Percentiles rank a stretch among this genome's conserved stretches.
These are phyloP conservation scores for Sebastes matsubarae DNA, from an alignment of 2,797 vertebrate species.

Conservation along the genomic window DNA sequence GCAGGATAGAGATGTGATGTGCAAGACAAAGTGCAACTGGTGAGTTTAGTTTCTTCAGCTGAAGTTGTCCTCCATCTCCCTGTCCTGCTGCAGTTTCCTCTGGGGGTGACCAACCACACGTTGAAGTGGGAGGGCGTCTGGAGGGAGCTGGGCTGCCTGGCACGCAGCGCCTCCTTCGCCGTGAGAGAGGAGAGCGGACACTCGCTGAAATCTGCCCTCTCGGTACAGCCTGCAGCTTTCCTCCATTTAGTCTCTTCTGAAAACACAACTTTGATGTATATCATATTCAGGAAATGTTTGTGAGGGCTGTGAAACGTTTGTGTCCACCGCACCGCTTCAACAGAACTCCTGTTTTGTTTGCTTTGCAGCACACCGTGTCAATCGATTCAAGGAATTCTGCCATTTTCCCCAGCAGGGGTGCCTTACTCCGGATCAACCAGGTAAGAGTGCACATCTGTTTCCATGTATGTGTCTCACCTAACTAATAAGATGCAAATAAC, in stretches of 20 bases:
- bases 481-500: not conserved
- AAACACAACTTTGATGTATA: not conserved
- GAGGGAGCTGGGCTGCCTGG: slow-evolving; percentile 94
- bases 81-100: slow-evolving; percentile 85
- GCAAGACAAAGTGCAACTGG: no score
- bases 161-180: slow-evolving; percentile 94
- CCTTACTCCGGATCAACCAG: slow-evolving; percentile 95
- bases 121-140: slow-evolving; percentile 98
- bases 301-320: not conserved
- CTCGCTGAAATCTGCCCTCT: slow-evolving; percentile 93
- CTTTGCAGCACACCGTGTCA: slow-evolving; percentile 89
- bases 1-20: not conserved
- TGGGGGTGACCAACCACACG: slow-evolving; percentile 90
- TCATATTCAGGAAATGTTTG: not conserved
- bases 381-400: slow-evolving; percentile 93
- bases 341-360: not conserved
- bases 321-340: not conserved
- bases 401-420: slow-evolving; percentile 91
- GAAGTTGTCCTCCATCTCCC: not conserved
- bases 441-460: slow-evolving; percentile 66
- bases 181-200: slow-evolving; percentile 96
- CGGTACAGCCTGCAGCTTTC: slow-evolving; percentile 73
- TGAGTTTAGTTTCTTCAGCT: not conserved
- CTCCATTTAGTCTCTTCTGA: not conserved
- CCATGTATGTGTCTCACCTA: not conserved